These are phyloP conservation scores for Dasyornis broadbenti DNA, from an alignment of 2,113 vertebrate species.

Conservation along the genomic window DNA sequence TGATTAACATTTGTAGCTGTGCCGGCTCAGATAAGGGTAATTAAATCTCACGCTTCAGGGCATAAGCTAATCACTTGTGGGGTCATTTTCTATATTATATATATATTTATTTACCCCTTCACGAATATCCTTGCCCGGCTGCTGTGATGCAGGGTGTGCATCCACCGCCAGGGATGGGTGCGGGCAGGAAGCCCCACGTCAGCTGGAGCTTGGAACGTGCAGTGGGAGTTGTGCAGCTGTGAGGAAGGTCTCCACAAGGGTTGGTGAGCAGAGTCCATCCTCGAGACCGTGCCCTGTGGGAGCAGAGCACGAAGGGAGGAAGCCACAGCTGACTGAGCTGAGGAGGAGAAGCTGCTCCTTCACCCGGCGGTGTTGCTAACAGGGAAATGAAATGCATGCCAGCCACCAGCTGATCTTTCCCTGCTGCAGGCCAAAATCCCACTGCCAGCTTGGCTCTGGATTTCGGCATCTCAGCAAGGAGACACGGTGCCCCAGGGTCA, in stretches of 20 bases:
- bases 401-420: not conserved
- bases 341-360: not conserved
- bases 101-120: not conserved
- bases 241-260: not conserved
- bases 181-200: not conserved
- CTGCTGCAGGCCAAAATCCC: not conserved
- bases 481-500: not conserved
- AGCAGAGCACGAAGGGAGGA: not conserved
- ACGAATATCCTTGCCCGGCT: not conserved
- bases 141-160: not conserved
- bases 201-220: not conserved
- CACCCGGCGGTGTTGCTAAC: not conserved
- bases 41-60: slow-evolving; percentile 55
- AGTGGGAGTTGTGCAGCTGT: not conserved
- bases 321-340: not conserved
- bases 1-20: slow-evolving; percentile 60
- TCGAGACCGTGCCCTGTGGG: fast-evolving
- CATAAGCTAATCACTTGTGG: slow-evolving; percentile 42
- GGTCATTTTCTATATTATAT: slow-evolving; percentile 6
- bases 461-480: not conserved
- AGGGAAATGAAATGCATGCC: not conserved
- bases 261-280: not conserved
- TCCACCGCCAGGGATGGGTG: fast-evolving
- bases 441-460: not conserved
- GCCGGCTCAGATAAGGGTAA: slow-evolving; percentile 55